Evolutionary conservation across 2,888 invertebrate genomes (phyloP).

Genomic region (Mythimna impura): DNA sequence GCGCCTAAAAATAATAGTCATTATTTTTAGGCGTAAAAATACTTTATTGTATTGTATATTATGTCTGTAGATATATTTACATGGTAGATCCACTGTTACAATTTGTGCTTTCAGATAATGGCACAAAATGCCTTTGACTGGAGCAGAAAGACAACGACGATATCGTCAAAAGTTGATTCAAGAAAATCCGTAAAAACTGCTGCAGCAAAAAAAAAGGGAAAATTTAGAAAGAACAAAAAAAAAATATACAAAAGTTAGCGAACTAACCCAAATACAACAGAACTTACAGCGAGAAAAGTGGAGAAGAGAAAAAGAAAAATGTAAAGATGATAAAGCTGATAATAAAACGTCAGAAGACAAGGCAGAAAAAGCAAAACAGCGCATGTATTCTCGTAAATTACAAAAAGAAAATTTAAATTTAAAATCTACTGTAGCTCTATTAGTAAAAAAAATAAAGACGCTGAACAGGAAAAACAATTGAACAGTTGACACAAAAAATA

Average conservation of each 20-base stretch:
- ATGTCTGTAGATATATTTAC: constrained; percentile 13
- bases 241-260: not conserved
- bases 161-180: constrained; percentile 16
- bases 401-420: constrained; percentile 9
- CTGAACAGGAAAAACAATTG: constrained; percentile 1
- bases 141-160: constrained; percentile 19
- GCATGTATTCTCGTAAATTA: constrained; percentile 6
- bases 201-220: constrained; percentile 4
- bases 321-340: constrained; percentile 12
- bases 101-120: constrained; percentile 14
- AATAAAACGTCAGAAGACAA: constrained; percentile 1
- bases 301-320: constrained; percentile 14
- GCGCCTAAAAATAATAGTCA: not conserved
- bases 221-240: constrained; percentile 1
- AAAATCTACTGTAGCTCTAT: constrained; percentile 11
- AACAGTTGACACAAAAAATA: constrained; percentile 1
- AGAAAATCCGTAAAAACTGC: constrained; percentile 16
- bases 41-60: not conserved
- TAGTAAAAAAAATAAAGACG: constrained; percentile 8
- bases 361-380: not conserved
- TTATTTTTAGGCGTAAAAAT: not conserved
- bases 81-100: constrained; percentile 9
- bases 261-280: constrained; percentile 12
- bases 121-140: constrained; percentile 17
- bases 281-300: constrained; percentile 15